These are phyloP conservation scores for Metallyticus violacea DNA, from an alignment of 2,888 invertebrate genomes.

Conservation along the genomic window DNA sequence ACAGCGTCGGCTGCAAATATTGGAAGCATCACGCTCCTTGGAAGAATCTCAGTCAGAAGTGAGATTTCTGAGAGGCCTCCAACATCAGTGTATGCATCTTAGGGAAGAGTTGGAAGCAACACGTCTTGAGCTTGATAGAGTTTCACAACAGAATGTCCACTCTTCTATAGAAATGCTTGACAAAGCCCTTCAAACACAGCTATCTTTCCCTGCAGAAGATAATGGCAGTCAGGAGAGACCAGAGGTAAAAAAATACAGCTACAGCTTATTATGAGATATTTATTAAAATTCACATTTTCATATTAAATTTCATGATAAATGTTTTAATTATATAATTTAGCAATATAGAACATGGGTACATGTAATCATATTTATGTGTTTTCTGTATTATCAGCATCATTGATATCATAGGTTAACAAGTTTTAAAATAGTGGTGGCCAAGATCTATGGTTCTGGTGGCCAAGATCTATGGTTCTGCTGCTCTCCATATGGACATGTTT, in stretches of 20 bases:
- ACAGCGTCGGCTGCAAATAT: conserved; percentile 16
- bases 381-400: no score
- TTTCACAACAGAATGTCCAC: background rate
- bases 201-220: background rate
- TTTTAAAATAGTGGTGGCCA: no score
- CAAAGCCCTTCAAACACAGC: background rate
- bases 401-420: no score
- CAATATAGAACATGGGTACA: no score
- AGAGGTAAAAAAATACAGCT: background rate
- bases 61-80: conserved; percentile 15
- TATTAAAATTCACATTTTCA: no score
- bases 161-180: background rate
- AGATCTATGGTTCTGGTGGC: no score
- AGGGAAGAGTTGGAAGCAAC: conserved; percentile 21
- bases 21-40: conserved; percentile 21
- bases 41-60: conserved; percentile 19
- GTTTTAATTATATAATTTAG: no score
- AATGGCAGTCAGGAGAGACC: background rate
- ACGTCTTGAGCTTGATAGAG: background rate
- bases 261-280: no score
- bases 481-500: no score
- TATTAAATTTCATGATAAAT: no score
- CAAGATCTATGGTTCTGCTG: no score
- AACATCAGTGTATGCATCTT: conserved; percentile 9
- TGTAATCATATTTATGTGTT: no score